phyloP scores from a whole-genome alignment of 2,797 vertebrate species.

The Typhlichthys subterraneus region DNA sequence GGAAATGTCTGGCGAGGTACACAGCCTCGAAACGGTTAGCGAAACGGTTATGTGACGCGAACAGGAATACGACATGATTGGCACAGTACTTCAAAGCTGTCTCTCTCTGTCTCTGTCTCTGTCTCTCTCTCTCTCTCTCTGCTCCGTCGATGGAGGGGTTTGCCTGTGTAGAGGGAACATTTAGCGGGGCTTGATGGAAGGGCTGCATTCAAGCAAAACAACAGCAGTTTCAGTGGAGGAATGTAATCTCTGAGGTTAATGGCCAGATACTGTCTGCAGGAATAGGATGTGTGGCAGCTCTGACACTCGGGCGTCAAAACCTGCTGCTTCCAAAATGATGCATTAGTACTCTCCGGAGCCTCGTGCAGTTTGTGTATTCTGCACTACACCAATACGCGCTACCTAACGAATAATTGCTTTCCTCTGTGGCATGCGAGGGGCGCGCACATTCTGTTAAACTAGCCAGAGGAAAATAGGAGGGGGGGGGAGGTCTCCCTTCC shows the following conservation, averaged over 20 bases:
- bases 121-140: conserved; percentile 39
- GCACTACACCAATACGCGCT: conserved; percentile 23
- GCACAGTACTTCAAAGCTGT: conserved; percentile 59
- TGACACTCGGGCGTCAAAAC: neutral
- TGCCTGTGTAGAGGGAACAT: conserved; percentile 52
- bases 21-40: conserved; percentile 44
- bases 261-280: neutral
- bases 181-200: conserved; percentile 31
- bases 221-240: conserved; percentile 11
- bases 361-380: conserved; percentile 40
- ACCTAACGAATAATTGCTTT: conserved; percentile 68
- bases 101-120: conserved; percentile 29
- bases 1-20: conserved; percentile 72
- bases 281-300: conserved; percentile 6
- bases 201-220: conserved; percentile 28
- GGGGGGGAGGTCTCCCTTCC: conserved; percentile 63
- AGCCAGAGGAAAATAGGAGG: conserved; percentile 36
- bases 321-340: neutral
- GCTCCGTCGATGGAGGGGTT: conserved; percentile 42
- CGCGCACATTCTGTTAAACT: conserved; percentile 72
- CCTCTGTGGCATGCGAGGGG: conserved; percentile 66
- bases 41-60: conserved; percentile 54
- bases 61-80: conserved; percentile 62
- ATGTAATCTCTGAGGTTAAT: conserved; percentile 10
- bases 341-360: conserved; percentile 1